Evolutionary conservation across 2,113 vertebrate genomes (phyloP), one percentile per base, ranked within the genome.

Genomic region (Lichenostomus cassidix): DNA sequence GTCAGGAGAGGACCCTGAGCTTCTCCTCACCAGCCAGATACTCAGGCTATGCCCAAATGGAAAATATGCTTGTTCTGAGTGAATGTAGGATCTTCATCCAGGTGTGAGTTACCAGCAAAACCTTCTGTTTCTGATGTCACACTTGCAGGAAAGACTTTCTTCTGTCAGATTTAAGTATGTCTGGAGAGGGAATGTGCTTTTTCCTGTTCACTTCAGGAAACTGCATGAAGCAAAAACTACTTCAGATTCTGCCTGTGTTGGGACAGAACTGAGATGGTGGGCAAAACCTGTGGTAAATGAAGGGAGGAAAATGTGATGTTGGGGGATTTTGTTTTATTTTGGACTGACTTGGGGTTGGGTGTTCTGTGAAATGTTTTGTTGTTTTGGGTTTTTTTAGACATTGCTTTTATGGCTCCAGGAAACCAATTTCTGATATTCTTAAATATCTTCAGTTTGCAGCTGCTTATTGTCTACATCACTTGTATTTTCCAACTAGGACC

Each of bases 1-100:
- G n/a, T 39, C 16, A 1, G 15, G 27, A 82, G 65, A 37, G 69
- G 27, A 62, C 5, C 10, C 7, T 4, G 44, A 60, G 50, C 23
- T 85, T 8, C 5, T 67, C 10, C 27, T 44, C 0, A 0, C 39
- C 6, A 31, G 24, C 13, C 68, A 56, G 27, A 22, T 73, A 9
- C 27, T 83, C 50, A 13, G 17, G 2, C 27, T 22, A 46, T 65
- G 67, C 44, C 28, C 58, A 78, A 28, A 42, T 75, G 50, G 50
- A 74, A 58, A 39, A 82, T 62, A 13, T 39, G 7, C 27, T 70
- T 62, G 14, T 42, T 62, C 55, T 56, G 27, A 28, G 35, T 50
- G 18, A 42, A 52, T 33, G 27, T 8, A 31, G 27, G 27, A 29
- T 46, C 16, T 71, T 50, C 1, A 1, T 55, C 49, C 46, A 29